These are phyloP conservation scores for Torymus texanus DNA, from an alignment of 2,888 invertebrate species.

Conservation along the genomic window DNA sequence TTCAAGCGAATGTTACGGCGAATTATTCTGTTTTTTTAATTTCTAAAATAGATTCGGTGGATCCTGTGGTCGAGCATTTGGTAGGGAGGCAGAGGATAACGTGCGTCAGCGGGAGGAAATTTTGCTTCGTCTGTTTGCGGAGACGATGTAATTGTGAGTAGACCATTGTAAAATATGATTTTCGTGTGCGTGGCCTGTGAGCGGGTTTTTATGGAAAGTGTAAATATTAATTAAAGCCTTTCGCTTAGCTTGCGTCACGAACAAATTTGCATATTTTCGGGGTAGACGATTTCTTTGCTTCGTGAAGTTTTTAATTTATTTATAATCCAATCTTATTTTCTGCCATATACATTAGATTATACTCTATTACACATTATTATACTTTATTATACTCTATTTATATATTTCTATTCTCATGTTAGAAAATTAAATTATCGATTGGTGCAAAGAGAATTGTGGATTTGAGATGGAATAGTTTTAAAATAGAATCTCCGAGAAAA, in stretches of 20 bases:
- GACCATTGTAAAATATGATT: neutral
- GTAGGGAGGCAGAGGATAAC: neutral
- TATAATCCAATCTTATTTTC: too few relatives aligned
- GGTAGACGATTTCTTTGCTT: too few relatives aligned
- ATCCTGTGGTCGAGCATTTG: too few relatives aligned
- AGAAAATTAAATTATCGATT: too few relatives aligned
- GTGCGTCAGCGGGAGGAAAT: neutral
- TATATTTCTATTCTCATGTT: too few relatives aligned
- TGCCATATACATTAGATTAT: too few relatives aligned
- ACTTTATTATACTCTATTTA: too few relatives aligned
- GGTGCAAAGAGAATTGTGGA: too few relatives aligned
- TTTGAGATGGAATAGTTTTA: too few relatives aligned
- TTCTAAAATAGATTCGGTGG: conserved; percentile 13
- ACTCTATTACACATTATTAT: too few relatives aligned
- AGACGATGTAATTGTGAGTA: neutral
- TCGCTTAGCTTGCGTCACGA: neutral
- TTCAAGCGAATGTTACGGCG: neutral
- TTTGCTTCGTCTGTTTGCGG: neutral
- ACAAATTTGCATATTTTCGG: neutral
- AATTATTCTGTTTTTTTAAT: conserved; percentile 18
- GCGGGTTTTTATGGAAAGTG: neutral
- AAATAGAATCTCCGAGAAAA: too few relatives aligned
- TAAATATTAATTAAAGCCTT: conserved; percentile 21
- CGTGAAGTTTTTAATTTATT: too few relatives aligned
- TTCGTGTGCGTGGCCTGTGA: neutral